Base-by-base conservation (phyloP, 1,140 invertebrate species). In the Penaeus japonicus region DNA sequence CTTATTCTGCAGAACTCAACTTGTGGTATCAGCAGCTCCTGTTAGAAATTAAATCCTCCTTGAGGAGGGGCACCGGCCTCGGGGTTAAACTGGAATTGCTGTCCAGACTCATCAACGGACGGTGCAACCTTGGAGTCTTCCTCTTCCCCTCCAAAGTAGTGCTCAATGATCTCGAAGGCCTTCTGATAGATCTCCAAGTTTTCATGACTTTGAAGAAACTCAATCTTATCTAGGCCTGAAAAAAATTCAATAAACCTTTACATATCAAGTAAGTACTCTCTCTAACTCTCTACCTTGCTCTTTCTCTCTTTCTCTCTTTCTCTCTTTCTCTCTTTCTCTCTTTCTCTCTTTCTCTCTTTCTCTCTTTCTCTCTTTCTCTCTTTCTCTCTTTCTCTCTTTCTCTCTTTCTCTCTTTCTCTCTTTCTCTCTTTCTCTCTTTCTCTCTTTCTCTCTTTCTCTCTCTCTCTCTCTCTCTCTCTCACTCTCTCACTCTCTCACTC, bases 131-230 rank as follows among this genome's bases (percentile, higher is more conserved):
- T 95, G 18, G 92, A 91, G 47, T 96, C 94, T 91, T 97, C 97
- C 91, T 99, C 98, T 91, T 98, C 97, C 4, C 95, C 95, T 17
- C 96, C 95, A 93, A 99, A 99, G 93, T 97, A 99, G 92, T 96
- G 96, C 92, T 99, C 98, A 91, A 99, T 99, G 89, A 99, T 97
- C 92, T 98, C 96, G 92, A 98, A 98, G 24, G 98, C 97, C 92
- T 98, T 98, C 92, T 98, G 96, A 93, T 99, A 99, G 87, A 99
- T 98, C 80, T 99, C 97, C 92, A 97, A 95, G 92, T 99, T 99
- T 92, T 98, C 97, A 92, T 99, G 98, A 20, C 97, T 97, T 93
- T 99, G 98, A 10, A 99, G 94, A 92, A 97, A 98, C 93, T 99
- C 98, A 89, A 99, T 99, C 93, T 99, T 99, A 91, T 99, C 98